Base-by-base conservation (phyloP, 2,888 invertebrate genomes). In the Caenorhabditis sp. region DNA sequence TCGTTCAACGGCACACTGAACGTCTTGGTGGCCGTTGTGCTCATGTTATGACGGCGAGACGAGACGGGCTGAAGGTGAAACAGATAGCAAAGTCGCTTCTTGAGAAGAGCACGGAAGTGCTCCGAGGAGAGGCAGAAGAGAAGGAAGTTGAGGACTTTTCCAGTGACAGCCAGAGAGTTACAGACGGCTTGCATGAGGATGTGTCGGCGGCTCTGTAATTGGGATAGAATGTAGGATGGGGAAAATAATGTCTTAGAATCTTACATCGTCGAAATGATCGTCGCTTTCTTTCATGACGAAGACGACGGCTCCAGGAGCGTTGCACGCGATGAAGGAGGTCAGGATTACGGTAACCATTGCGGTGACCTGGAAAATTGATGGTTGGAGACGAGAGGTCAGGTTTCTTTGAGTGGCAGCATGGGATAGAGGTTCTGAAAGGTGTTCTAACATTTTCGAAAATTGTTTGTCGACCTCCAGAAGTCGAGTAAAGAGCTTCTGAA, bases 141-240 rank as follows among this genome's bases (percentile, higher is more conserved):
- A 12, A 89, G 80, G 68, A 89, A 89, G 79, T 89, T 89, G 47
- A 89, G 86, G 1, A 88, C 88, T 82, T 89, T 89, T 47, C 89
- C 89, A 24, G 87, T 87, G 58, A 86, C 84, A 0, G 87, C 73
- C 61, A 89, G 56, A 8, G 82, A 85, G 75, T 87, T 87, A 38
- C 85, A 85, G 41, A 89, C 69, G 6, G 85, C 72, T 47, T 82
- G 74, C 49, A 85, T 63, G 10, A 86, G 74, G 38, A 68, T 59
- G 76, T 80, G 70, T 44, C 73, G 70, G 14, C 76, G 59, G 66
- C 63, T 80, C 80, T 84, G 84, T 66, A 81, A 77, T 63, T 72
- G 66, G 14, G 22, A 14, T 22, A 54, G 26, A 22, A 24, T 38
- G 38, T 38, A 38, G 10, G 41, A 59, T 12, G 12, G 8, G 6